Percentiles rank a stretch among this genome's conserved stretches.
Conservation (phyloP, 2,888 invertebrate species). For the Noctua pronuba region DNA sequence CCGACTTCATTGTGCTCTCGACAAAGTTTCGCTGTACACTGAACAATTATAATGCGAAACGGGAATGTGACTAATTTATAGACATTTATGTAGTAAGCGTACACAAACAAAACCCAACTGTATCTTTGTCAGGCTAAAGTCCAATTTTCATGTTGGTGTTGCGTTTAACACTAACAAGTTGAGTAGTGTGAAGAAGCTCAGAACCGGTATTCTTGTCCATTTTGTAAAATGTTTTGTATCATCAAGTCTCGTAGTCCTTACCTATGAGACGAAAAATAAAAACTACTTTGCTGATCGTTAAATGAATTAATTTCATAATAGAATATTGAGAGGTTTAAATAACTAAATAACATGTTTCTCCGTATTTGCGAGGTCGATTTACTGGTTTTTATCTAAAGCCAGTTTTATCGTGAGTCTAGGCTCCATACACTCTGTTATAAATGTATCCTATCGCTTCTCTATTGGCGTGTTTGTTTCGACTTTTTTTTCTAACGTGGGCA, state of each 20-base stretch:
- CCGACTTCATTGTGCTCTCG: conserved; percentile 78
- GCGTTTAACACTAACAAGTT: conserved; percentile 42
- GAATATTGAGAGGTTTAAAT: conserved; percentile 14
- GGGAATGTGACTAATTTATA: conserved; percentile 78
- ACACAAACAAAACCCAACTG: conserved; percentile 46
- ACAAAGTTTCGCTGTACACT: conserved; percentile 76
- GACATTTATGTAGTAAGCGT: conserved; percentile 47
- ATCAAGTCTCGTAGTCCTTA: conserved; percentile 38
- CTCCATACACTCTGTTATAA: neutral
- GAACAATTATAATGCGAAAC: conserved; percentile 77
- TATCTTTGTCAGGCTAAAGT: conserved; percentile 26
- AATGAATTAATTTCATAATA: conserved; percentile 22
- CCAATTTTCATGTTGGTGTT: conserved; percentile 28
- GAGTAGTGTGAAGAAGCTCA: conserved; percentile 33
- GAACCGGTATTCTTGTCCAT: conserved; percentile 59
- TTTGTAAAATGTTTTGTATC: conserved; percentile 50
- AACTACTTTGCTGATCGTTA: conserved; percentile 24
- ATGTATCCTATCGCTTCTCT: neutral
- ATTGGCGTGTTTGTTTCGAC: neutral
- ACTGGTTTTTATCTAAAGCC: conserved; percentile 16
- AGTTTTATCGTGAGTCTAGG: neutral
- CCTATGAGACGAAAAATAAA: conserved; percentile 34
- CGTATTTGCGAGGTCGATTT: conserved; percentile 13
- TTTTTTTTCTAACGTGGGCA: conserved; percentile 12
- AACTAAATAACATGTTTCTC: conserved; percentile 30